A percentile compares a stretch with the other conserved stretches of the same genome.
Conservation (phyloP, 2,113 vertebrate genomes). For the Suncus etruscus region DNA sequence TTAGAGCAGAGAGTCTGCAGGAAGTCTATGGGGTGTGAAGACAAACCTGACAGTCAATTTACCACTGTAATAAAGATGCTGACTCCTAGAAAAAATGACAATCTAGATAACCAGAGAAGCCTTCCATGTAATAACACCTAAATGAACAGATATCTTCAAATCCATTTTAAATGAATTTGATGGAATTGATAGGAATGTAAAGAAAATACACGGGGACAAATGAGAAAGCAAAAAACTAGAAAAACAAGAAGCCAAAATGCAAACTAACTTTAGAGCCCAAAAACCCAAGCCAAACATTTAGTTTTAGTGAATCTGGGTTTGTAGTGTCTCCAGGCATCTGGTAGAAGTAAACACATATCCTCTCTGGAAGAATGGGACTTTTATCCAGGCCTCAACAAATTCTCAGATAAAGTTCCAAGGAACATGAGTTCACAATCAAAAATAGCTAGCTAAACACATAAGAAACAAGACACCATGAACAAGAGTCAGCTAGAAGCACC, state of each 20-base stretch:
- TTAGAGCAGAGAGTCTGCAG: neutral
- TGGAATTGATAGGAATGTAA: constrained; percentile 5
- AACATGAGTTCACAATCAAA: constrained; percentile 69
- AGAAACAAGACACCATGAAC: constrained; percentile 56
- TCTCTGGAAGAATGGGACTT: constrained; percentile 69
- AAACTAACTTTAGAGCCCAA: constrained; percentile 34
- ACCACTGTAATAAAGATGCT: neutral
- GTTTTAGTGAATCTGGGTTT: constrained; percentile 67
- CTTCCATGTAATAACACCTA: constrained; percentile 36
- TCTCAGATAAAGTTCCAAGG: constrained; percentile 76
- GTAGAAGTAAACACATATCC: constrained; percentile 67
- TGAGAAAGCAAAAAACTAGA: constrained; percentile 52
- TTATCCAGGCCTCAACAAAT: constrained; percentile 68
- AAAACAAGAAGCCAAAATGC: constrained; percentile 56
- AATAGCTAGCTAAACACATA: constrained; percentile 50
- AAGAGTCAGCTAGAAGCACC: constrained; percentile 34
- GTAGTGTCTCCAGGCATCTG: constrained; percentile 68
- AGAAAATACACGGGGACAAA: constrained; percentile 54
- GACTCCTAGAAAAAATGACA: constrained; percentile 53
- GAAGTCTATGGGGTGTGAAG: neutral
- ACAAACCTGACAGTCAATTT: neutral
- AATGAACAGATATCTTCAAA: constrained; percentile 48
- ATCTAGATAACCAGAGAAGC: constrained; percentile 19
- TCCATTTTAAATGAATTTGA: constrained; percentile 20
- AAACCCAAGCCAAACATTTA: constrained; percentile 60